Evolutionary conservation across 2,113 vertebrate genomes (phyloP).

Genomic region (Salvator merianae): DNA sequence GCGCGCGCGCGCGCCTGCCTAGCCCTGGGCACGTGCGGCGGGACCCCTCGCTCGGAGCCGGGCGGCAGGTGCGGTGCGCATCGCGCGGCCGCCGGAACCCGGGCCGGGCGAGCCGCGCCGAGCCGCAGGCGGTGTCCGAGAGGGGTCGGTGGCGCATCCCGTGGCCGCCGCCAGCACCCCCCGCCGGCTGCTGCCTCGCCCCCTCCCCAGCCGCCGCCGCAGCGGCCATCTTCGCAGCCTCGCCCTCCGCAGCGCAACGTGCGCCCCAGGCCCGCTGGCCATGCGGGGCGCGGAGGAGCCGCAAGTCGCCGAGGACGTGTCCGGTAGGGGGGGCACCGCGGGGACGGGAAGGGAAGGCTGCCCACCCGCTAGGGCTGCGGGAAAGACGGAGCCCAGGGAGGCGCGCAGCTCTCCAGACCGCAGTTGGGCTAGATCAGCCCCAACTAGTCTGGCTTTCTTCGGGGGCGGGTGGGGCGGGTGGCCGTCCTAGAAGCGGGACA

Average conservation of each 20-base stretch:
- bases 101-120: too few relatives aligned
- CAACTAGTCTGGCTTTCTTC: too few relatives aligned
- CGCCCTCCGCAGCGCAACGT: slow-evolving; percentile 59
- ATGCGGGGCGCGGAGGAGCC: slow-evolving; percentile 61
- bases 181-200: neutral
- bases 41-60: neutral
- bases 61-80: too few relatives aligned
- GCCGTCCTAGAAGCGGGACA: too few relatives aligned
- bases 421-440: too few relatives aligned
- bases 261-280: slow-evolving; percentile 58
- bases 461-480: too few relatives aligned
- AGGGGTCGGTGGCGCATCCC: neutral
- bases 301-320: slow-evolving; percentile 68
- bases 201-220: neutral
- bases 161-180: neutral
- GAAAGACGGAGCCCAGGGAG: too few relatives aligned
- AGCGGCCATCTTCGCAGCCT: slow-evolving; percentile 73
- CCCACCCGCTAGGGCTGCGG: neutral
- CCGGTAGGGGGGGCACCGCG: slow-evolving; percentile 52
- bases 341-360: neutral
- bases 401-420: too few relatives aligned
- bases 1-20: slow-evolving; percentile 41
- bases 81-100: too few relatives aligned
- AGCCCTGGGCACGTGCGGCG: slow-evolving; percentile 88
- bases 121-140: neutral